phyloP scores from a whole-genome alignment of 2,113 vertebrate species.

The Notothenia coriiceps region DNA sequence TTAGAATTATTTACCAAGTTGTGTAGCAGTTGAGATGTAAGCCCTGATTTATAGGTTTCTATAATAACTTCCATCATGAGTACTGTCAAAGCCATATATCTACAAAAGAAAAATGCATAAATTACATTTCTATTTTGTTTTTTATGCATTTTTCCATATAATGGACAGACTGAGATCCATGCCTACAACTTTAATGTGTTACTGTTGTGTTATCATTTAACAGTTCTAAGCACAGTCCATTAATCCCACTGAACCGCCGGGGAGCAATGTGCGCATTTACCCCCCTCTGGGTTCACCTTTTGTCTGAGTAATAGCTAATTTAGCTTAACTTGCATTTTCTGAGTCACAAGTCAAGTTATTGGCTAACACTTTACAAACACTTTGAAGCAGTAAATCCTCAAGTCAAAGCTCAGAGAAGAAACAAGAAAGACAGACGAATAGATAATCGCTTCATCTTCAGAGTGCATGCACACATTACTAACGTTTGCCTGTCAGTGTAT shows the following conservation, averaged over 20 bases:
- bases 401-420: not conserved
- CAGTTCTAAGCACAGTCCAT: not conserved
- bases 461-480: not conserved
- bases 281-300: not conserved
- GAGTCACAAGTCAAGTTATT: slow-evolving; percentile 21
- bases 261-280: not conserved
- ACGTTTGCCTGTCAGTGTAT: not conserved
- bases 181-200: not conserved
- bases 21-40: not conserved
- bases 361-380: not conserved
- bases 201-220: not conserved
- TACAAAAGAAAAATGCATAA: not conserved
- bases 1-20: not conserved
- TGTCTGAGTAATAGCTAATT: slow-evolving; percentile 7
- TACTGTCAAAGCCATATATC: not conserved
- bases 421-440: not conserved
- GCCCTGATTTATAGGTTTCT: not conserved
- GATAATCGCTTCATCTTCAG: not conserved
- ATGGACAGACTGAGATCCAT: not conserved
- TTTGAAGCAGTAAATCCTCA: not conserved
- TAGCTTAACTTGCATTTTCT: slow-evolving; percentile 2
- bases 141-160: not conserved
- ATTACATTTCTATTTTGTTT: not conserved
- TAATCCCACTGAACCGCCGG: not conserved
- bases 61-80: not conserved